Evolutionary conservation across 2,797 vertebrate species (phyloP), one percentile per base, ranked within the genome.

Genomic region (Heliangelus exortis): DNA sequence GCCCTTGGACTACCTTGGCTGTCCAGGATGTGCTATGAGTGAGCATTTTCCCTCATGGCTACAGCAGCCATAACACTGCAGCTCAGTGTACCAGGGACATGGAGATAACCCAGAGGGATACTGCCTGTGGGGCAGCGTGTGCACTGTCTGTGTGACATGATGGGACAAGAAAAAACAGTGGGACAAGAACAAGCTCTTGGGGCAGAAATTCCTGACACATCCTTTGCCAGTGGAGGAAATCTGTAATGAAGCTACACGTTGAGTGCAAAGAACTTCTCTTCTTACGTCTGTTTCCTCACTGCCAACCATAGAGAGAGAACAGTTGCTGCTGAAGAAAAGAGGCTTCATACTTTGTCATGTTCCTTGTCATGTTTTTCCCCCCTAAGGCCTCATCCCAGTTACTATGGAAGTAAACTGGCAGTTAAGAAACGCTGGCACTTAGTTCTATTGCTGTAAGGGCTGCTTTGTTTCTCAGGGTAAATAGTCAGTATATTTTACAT

Each of bases 341-440:
- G 62, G 66, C 43, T 94, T 92, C 55, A 10, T 57, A 69, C 86
- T 88, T 92, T 79, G 71, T 77, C 51, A 59, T 25, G 48, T 73
- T 93, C 26, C 19, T 77, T 75, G 55, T 72, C 36, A 34, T 19
- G 6, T 9, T n/a, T 75, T 68, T 57, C 5, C 1, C 29, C 48
- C 76, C 54, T 55, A 72, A 91, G 77, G 83, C 71, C 29, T 87
- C 90, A 76, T 87, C 55, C 67, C 55, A 73, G 43, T 85, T 90
- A 57, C 39, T 82, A 57, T 0, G 0, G 63, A 88, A 93, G 66
- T 63, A 84, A 96, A 86, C 47, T 69, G 63, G 75, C 87, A 87
- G 84, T 88, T 85, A 90, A 69, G 91, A 95, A 93, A 87, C 59
- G 92, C 95, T 86, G 83, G 88, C 92, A 84, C 43, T 79, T 58